These are phyloP conservation scores for Polydrusus cervinus DNA, from an alignment of 2,888 invertebrate genomes.

Conservation along the genomic window DNA sequence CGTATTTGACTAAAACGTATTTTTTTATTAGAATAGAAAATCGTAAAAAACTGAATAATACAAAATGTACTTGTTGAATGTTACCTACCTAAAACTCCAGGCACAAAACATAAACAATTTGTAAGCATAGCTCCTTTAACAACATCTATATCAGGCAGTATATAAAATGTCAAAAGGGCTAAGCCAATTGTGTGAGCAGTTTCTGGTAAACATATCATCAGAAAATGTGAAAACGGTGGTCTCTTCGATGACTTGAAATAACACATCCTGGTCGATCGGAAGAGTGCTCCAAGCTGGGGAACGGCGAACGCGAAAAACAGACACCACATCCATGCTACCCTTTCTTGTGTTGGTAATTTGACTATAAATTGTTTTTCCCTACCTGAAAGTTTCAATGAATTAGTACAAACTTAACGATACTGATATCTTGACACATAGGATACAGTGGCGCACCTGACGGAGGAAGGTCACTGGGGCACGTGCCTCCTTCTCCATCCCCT, in stretches of 20 bases:
- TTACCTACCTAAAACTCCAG: slow-evolving; percentile 79
- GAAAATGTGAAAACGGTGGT: slow-evolving; percentile 79
- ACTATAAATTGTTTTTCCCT: slow-evolving; percentile 90
- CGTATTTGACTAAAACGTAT: too few species aligned
- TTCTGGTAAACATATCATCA: slow-evolving; percentile 87
- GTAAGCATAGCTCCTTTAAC: slow-evolving; percentile 97
- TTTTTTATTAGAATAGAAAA: too few species aligned
- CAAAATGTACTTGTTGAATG: not conserved
- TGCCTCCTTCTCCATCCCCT: too few species aligned
- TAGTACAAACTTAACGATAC: too few species aligned
- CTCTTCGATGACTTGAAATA: slow-evolving; percentile 91
- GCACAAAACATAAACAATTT: slow-evolving; percentile 94
- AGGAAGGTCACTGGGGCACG: too few species aligned
- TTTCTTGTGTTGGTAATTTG: slow-evolving; percentile 86
- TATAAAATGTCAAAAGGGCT: slow-evolving; percentile 88
- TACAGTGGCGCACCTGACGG: too few species aligned
- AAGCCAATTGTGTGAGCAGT: slow-evolving; percentile 91
- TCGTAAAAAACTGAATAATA: too few species aligned
- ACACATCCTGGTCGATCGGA: slow-evolving; percentile 89
- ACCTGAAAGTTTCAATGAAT: slow-evolving; percentile 73
- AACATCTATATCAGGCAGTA: slow-evolving; percentile 94
- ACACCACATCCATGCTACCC: slow-evolving; percentile 95
- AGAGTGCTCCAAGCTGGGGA: slow-evolving; percentile 90
- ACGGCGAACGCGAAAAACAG: slow-evolving; percentile 89
- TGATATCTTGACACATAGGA: too few species aligned